phyloP scores from a whole-genome alignment of 2,888 invertebrate species.

The Pelosia muscerda region DNA sequence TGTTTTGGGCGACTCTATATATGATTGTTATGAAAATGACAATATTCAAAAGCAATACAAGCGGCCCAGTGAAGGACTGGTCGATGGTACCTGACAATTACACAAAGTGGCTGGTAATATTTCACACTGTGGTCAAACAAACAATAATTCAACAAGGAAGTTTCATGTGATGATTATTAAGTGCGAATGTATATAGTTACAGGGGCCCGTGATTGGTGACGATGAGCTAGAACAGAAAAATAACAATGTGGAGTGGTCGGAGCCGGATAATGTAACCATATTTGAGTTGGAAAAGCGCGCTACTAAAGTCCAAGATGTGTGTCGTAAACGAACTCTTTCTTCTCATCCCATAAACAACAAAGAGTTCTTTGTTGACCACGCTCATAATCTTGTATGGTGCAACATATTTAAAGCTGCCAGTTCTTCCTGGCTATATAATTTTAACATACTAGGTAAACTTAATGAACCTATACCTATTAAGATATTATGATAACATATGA shows the following conservation, averaged over 20 bases:
- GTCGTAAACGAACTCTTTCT: conserved; percentile 70
- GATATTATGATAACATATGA: neutral
- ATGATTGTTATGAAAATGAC: conserved; percentile 83
- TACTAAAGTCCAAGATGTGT: conserved; percentile 79
- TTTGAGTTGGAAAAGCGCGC: conserved; percentile 83
- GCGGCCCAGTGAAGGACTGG: conserved; percentile 72
- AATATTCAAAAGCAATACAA: conserved; percentile 77
- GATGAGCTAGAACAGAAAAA: conserved; percentile 62
- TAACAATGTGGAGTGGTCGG: conserved; percentile 64
- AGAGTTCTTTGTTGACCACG: conserved; percentile 91
- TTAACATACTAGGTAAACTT: conserved; percentile 89
- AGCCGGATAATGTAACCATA: conserved; percentile 75
- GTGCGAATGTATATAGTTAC: conserved; percentile 60
- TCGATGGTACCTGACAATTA: conserved; percentile 79
- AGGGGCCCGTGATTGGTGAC: conserved; percentile 75
- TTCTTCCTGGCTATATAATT: conserved; percentile 93
- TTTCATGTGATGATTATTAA: neutral
- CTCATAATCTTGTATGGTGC: conserved; percentile 90
- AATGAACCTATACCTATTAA: neutral
- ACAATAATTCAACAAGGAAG: neutral
- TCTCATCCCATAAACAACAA: conserved; percentile 88
- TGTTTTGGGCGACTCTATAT: conserved; percentile 82
- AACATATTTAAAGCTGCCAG: conserved; percentile 92
- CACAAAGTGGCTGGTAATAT: conserved; percentile 81
- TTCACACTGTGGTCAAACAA: neutral